A percentile compares a stretch with the other conserved stretches of the same genome.
Conservation (phyloP, 2,888 invertebrate species). For the Bugulina stolonifera region DNA sequence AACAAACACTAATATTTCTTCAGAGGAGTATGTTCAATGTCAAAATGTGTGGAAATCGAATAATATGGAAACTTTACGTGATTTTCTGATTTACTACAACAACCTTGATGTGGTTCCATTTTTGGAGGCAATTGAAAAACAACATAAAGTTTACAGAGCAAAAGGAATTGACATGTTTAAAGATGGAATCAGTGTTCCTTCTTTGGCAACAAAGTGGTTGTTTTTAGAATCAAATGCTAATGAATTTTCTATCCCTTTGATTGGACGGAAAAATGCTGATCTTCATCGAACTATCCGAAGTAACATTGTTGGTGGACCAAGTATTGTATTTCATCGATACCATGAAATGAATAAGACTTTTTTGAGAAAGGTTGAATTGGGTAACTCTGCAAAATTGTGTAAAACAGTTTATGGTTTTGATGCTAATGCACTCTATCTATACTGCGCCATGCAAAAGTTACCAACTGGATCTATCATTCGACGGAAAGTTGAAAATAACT, state of each 20-base stretch:
- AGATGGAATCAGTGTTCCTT: not conserved
- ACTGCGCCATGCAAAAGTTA: not conserved
- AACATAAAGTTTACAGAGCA: not conserved
- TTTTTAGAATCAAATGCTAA: not conserved
- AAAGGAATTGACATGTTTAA: not conserved
- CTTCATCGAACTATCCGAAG: not conserved
- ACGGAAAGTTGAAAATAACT: not conserved
- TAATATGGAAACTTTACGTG: not conserved
- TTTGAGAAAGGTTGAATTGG: not conserved
- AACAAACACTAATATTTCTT: not conserved
- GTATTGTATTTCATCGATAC: not conserved
- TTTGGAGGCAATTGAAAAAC: not conserved
- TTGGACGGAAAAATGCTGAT: not conserved
- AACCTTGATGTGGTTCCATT: not conserved
- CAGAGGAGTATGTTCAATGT: not conserved
- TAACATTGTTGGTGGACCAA: not conserved
- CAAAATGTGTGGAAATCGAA: not conserved
- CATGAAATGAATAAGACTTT: not conserved
- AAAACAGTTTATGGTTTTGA: not conserved
- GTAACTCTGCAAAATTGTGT: not conserved
- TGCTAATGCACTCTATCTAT: not conserved
- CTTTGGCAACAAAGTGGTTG: not conserved
- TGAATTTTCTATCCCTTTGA: not conserved
- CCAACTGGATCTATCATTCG: not conserved
- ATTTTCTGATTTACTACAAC: not conserved